phyloP scores from a whole-genome alignment of 1,140 invertebrate species.

The Drosophila neocordata region DNA sequence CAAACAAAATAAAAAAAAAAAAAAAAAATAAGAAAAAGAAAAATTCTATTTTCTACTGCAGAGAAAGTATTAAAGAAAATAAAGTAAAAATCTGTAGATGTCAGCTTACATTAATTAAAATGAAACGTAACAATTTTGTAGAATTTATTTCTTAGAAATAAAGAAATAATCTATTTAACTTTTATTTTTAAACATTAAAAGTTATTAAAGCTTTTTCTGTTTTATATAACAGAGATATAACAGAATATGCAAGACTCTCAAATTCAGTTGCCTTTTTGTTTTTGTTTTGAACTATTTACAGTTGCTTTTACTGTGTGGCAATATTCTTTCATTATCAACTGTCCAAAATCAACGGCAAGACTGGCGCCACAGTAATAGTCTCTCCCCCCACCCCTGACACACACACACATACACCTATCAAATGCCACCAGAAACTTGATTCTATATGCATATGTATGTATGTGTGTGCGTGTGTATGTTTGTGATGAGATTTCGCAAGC shows the following conservation, averaged over 20 bases:
- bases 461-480: background rate
- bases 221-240: too few relatives aligned
- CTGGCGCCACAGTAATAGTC: background rate
- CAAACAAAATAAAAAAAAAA: background rate
- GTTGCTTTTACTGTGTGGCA: background rate
- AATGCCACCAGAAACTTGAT: background rate
- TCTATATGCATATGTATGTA: background rate
- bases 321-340: background rate
- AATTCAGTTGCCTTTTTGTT: background rate
- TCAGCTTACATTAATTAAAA: too few relatives aligned
- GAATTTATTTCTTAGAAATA: too few relatives aligned
- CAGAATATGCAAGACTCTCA: background rate
- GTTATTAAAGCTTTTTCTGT: too few relatives aligned
- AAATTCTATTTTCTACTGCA: background rate
- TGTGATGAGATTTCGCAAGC: conserved; percentile 11
- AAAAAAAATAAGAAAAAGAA: background rate
- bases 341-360: conserved; percentile 1
- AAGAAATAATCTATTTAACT: too few relatives aligned
- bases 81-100: too few relatives aligned
- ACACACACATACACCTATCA: background rate
- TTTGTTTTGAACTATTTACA: background rate
- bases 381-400: background rate
- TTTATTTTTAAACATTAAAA: too few relatives aligned
- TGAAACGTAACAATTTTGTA: too few relatives aligned
- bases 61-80: background rate